Base-by-base conservation (phyloP, 2,797 vertebrate species). In the Falco novaeseelandiae region DNA sequence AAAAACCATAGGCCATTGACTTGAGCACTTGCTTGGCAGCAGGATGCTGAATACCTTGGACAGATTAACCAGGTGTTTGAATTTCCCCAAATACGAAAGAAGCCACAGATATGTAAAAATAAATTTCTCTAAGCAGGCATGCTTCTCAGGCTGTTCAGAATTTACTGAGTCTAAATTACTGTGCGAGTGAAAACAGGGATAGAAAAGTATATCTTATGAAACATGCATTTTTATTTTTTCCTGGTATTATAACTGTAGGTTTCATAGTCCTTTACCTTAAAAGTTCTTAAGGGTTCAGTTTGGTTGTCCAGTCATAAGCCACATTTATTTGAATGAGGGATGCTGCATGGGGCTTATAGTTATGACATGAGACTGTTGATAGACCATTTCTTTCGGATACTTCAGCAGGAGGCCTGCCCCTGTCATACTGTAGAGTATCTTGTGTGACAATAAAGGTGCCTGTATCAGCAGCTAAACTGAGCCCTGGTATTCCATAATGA, bases 351-450 rank as follows among this genome's bases (percentile, higher is more conserved):
- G 40, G 7, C 26, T 74, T 36, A 19, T 5, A 14, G 15, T 6
- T 36, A 13, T 0, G 4, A 21, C 0, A 2, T 7, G 26, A n/a
- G 70, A 2, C 38, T 67, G 8, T 30, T 42, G 34, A 18, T 0
- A 19, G 29, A 34, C 14, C 7, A 12, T 70, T 73, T 85, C 20
- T 23, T 61, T 57, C 30, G 52, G 32, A 20, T 49, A 9, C 34
- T 85, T 54, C 29, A 23, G 2, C 42, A 40, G 62, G 10, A 87
- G 7, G 1, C 3, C 12, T 22, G 2, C 21, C 17, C 36, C 42
- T 20, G 62, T 14, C 71, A 49, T 67, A 27, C 46, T 16, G 0
- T 1, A 48, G 57, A 27, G 22, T 54, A 49, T 20, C n/a, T 25
- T 42, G 27, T 2, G 32, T n/a, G 54, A 22, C 57, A 49, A 5